Evolutionary conservation across 2,113 vertebrate species (phyloP).

Genomic region (Sebastes fasciatus): DNA sequence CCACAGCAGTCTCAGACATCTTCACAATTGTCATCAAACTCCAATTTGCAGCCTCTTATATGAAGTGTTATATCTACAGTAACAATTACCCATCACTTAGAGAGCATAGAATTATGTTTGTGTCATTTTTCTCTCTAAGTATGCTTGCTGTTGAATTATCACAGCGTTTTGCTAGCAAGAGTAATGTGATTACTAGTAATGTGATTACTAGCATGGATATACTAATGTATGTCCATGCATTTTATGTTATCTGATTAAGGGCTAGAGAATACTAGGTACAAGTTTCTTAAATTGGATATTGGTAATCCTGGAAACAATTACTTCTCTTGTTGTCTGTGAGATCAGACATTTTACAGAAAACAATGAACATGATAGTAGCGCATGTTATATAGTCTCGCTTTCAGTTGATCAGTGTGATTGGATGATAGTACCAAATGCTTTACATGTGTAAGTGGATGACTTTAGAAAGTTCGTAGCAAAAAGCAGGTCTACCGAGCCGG

Average conservation of each 20-base stretch:
- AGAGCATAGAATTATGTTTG: background rate
- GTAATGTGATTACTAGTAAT: background rate
- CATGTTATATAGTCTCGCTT: background rate
- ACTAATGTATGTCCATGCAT: background rate
- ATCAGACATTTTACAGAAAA: background rate
- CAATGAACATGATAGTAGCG: background rate
- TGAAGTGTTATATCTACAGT: background rate
- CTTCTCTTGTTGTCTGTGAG: background rate
- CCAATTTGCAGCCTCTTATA: background rate
- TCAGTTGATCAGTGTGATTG: background rate
- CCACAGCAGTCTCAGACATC: background rate
- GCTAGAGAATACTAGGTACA: background rate
- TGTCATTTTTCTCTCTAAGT: background rate
- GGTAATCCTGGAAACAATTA: background rate
- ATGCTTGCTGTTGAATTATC: background rate
- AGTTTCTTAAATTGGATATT: background rate
- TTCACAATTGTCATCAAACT: constrained; percentile 7
- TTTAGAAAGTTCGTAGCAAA: background rate
- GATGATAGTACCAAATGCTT: background rate
- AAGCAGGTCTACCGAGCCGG: background rate
- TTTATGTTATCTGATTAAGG: background rate
- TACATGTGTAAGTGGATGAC: background rate
- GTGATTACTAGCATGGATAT: no score
- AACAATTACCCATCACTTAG: constrained; percentile 4
- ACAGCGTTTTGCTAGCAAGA: background rate